Base-by-base conservation (phyloP, 2,113 vertebrate species). In the Cebidichthys violaceus region DNA sequence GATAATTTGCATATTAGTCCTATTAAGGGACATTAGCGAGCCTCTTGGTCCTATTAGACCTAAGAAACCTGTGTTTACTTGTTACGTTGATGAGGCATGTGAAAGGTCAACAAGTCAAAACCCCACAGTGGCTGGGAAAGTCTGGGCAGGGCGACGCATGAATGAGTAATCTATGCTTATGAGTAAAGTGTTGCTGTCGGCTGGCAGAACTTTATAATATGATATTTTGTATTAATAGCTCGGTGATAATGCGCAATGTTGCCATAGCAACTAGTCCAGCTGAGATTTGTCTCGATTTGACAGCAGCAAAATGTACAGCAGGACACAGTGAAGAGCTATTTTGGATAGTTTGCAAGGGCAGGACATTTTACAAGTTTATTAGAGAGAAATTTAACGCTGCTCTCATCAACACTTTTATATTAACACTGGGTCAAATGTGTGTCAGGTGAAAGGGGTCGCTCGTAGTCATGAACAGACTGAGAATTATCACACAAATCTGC, bases 1-100 rank as follows among this genome's bases (percentile, higher is more conserved):
- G 45, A 75, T 84, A 15, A 89, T 92, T 89, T 86, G 83, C 88
- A 92, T 91, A 77, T 82, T 57, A 69, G 80, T 82, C 79, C 81
- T 84, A 84, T 86, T 89, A 82, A 70, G 84, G 73, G 67, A 86
- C 79, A 83, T 90, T 88, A 91, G 85, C 73, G 11, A 76, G 47
- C 73, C 82, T 80, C 66, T 71, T 55, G 67, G 80, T 83, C 85
- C 68, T 50, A 78, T 81, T 52, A 70, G 50, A 55, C 55, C 61
- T 17, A 22, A 72, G 65, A 69, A 79, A 55, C 41, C 33, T 29
- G 37, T 86, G 89, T 85, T 85, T 82, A 84, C 79, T 81, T 81
- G 84, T 65, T 77, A 59, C n/a, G 18, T 85, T 75, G 75, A 86
- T 78, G 70, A 83, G 57, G 60, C 70, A 70, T 52, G 67, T 83